These are phyloP conservation scores for Elymnias hypermnestra DNA, from an alignment of 1,140 invertebrate genomes.

Conservation along the genomic window DNA sequence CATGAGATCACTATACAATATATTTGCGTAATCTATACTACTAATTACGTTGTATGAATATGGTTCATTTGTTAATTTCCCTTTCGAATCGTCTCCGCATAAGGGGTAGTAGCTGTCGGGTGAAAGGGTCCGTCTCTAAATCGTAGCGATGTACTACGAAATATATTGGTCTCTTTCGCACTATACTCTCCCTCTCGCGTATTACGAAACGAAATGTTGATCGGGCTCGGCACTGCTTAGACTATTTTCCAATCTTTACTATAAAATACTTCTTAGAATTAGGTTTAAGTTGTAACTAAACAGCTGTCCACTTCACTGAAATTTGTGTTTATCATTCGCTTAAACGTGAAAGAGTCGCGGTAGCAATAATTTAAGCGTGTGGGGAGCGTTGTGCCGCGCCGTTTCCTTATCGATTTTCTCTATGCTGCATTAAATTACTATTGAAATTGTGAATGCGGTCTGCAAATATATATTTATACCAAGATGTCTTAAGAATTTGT, in stretches of 20 bases:
- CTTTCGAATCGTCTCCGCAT: neutral
- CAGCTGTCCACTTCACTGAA: slow-evolving; percentile 5
- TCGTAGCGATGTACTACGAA: slow-evolving; percentile 25
- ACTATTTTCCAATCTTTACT: slow-evolving; percentile 33
- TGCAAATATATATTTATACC: slow-evolving; percentile 51
- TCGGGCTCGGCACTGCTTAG: slow-evolving; percentile 29
- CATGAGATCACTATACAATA: too few species aligned
- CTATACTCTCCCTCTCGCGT: slow-evolving; percentile 28
- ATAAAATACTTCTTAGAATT: slow-evolving; percentile 29
- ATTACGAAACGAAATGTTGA: slow-evolving; percentile 36
- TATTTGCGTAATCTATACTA: too few species aligned
- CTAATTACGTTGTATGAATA: neutral
- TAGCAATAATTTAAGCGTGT: slow-evolving; percentile 39
- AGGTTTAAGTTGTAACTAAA: slow-evolving; percentile 29
- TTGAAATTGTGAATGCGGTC: slow-evolving; percentile 63
- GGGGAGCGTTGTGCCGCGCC: slow-evolving; percentile 49
- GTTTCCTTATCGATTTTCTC: slow-evolving; percentile 72
- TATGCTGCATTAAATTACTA: slow-evolving; percentile 70
- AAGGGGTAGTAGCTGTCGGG: slow-evolving; percentile 19
- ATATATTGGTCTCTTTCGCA: slow-evolving; percentile 45
- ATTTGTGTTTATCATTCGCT: slow-evolving; percentile 24
- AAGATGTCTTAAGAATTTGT: slow-evolving; percentile 36
- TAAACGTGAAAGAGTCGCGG: slow-evolving; percentile 40
- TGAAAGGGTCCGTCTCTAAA: slow-evolving; percentile 42
- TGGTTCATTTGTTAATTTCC: slow-evolving; percentile 8